Evolutionary conservation across 2,888 invertebrate species (phyloP), one percentile per base, ranked within the genome.

Genomic region (Crocallis elinguaria): DNA sequence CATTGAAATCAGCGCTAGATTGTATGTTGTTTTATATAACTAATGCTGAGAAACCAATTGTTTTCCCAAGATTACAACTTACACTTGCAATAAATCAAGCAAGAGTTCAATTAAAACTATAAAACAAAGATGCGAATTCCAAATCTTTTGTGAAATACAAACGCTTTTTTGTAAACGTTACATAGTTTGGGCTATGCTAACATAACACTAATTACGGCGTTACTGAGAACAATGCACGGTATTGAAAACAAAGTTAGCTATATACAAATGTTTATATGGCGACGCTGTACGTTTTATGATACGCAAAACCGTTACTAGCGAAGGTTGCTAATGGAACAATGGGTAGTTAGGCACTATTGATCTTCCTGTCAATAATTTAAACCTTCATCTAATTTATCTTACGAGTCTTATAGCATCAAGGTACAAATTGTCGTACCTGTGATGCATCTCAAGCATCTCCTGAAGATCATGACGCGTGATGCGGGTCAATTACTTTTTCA

Each of bases 121-220:
- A 8, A 37, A 46, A 66, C 66, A 69, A 68, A 67, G 66, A 62
- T 67, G 66, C 61, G 54, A 71, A 65, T 69, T 70, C 68, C 60
- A 57, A 73, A 73, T 63, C 55, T 35, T 52, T 51, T 69, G 64
- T 45, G 64, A 67, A 71, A 62, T 45, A 41, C 48, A 57, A 59
- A 60, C 60, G 59, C 50, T 48, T 64, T 62, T 43, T 39, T 45
- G 38, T 38, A 32, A 25, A 43, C 23, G 13, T 39, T 49, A 39
- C 60, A 45, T 51, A 53, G 45, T 43, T 46, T n/a, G 11, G 13
- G 33, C 14, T 33, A 29, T 35, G 38, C 27, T 35, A 70, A 67
- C 57, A 53, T 67, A 69, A 59, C 68, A 62, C 64, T 75, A 71
- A 73, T 73, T 65, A 71, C 51, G 62, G 60, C 67, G 69, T 64